Evolutionary conservation across 2,113 vertebrate species (phyloP), one percentile per base, ranked within the genome.

Genomic region (Calyptommatus sinebrachiatus): DNA sequence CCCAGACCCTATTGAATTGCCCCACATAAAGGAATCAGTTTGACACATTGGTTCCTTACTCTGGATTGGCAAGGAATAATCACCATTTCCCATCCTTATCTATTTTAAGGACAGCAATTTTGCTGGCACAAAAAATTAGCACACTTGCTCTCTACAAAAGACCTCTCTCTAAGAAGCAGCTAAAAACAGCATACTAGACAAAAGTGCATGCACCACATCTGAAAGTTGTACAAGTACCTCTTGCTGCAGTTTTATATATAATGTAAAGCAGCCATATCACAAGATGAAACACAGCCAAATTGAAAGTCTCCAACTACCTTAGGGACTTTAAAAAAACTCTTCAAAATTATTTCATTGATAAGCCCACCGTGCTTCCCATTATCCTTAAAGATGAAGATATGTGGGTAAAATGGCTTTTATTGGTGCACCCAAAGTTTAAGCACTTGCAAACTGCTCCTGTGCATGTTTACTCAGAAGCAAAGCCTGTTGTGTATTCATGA

Each of bases 381-480:
- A 70, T 60, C 71, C n/a, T 29, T 53, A 8, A 22, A 62, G 61
- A n/a, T 26, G 20, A 81, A 35, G 35, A 29, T 69, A 14, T 5
- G 48, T 18, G 11, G 68, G 7, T 70, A 6, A 20, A 10, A 45
- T 48, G 5, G 14, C 35, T 62, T 73, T 57, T 29, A 29, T 63
- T 31, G 11, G 48, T 41, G 35, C 22, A 12, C 21, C 71, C 71
- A 35, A 21, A 45, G 18, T 22, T 60, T 75, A 35, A 69, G n/a
- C 68, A 73, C 1, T 45, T 68, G 69, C 69, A 80, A 21, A 24
- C 45, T 18, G 63, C 31, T 80, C 28, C 61, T 73, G 20, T 72
- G 70, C 70, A 53, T 53, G 70, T 53, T 66, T 72, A 72, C 71
- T 80, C 69, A 35, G 70, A 65, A 72, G 70, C 69, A 48, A 71